Evolutionary conservation across 2,797 vertebrate species (phyloP).

Genomic region (Otus scops): DNA sequence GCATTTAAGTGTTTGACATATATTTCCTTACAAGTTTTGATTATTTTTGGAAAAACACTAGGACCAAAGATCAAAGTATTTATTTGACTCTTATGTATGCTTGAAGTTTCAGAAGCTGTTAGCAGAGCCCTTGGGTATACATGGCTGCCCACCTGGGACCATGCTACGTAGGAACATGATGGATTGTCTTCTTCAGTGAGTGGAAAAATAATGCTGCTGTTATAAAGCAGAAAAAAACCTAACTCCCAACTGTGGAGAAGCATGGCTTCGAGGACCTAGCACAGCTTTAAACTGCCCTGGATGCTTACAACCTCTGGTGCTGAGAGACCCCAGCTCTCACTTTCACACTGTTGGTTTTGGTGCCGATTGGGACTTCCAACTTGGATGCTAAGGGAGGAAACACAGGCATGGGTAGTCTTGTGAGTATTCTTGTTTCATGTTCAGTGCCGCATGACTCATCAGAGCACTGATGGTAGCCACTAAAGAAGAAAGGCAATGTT

Average conservation of each 20-base stretch:
- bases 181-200: not conserved
- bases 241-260: not conserved
- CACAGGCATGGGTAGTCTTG: not conserved
- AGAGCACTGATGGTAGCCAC: not conserved
- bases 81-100: not conserved
- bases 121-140: not conserved
- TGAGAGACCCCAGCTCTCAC: not conserved
- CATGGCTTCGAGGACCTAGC: not conserved
- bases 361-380: not conserved
- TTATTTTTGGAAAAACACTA: not conserved
- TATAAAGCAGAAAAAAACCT: not conserved
- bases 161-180: not conserved
- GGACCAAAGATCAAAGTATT: not conserved
- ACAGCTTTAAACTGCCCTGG: not conserved
- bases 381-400: not conserved
- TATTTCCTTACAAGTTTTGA: not conserved
- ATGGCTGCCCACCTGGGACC: not conserved
- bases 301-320: not conserved
- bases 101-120: not conserved
- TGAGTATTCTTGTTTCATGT: not conserved
- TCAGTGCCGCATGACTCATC: not conserved
- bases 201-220: not conserved
- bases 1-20: not conserved
- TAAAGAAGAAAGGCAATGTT: not conserved
- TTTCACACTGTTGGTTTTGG: not conserved